Conservation (phyloP, 1,140 invertebrate species). For the Epicauta chinensis region DNA sequence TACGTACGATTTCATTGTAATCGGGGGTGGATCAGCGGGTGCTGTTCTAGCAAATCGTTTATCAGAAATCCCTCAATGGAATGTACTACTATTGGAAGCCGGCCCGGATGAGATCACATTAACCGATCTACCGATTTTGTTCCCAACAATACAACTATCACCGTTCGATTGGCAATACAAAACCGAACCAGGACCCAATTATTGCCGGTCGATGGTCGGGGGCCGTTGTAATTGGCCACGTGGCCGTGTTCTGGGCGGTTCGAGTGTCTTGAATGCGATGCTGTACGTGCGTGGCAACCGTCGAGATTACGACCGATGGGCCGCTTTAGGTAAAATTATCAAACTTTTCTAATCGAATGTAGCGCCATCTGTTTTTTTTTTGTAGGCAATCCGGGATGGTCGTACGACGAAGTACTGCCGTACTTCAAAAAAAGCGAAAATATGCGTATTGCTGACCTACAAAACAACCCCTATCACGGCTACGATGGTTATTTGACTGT, state of each 20-base stretch:
- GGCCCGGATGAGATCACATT: constrained; percentile 68
- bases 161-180: constrained; percentile 74
- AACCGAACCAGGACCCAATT: constrained; percentile 62
- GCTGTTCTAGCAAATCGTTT: constrained; percentile 70
- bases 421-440: constrained; percentile 75
- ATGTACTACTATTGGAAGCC: constrained; percentile 74
- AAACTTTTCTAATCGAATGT: too few species aligned
- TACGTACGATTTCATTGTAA: constrained; percentile 67
- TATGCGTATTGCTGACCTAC: constrained; percentile 55
- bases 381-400: constrained; percentile 62
- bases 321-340: constrained; percentile 45
- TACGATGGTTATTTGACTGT: constrained; percentile 60
- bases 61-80: constrained; percentile 63
- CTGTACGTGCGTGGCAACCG: constrained; percentile 80
- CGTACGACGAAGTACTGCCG: constrained; percentile 70
- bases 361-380: too few species aligned
- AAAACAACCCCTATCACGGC: constrained; percentile 59
- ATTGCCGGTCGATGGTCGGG: constrained; percentile 56
- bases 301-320: constrained; percentile 81
- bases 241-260: constrained; percentile 75
- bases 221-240: constrained; percentile 63
- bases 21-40: constrained; percentile 80
- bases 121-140: constrained; percentile 67
- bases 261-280: constrained; percentile 82
- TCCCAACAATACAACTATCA: constrained; percentile 64